Base-by-base conservation (phyloP, 2,888 invertebrate genomes). In the Brachypalpus laphriformis region DNA sequence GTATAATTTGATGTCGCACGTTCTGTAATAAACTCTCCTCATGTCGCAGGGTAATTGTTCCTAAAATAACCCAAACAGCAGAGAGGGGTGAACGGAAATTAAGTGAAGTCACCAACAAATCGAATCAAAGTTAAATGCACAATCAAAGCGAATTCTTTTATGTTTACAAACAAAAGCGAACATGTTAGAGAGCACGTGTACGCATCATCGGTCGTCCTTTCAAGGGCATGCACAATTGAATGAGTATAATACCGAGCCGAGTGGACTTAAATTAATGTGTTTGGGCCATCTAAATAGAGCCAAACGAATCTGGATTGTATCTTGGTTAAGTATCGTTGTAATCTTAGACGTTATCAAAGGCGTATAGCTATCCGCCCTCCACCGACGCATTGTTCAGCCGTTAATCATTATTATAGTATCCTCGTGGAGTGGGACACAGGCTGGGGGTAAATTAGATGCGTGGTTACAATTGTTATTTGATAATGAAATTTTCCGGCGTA, bases 261-360 rank as follows among this genome's bases (percentile, higher is more conserved):
- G 51, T n/a, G 51, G 28, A 28, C 22, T 18, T 20, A 47, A 47
- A 47, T 47, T 47, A 47, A 47, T 20, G 14, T n/a, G 14, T 6
- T 51, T n/a, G 0, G 25, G 14, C 7, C 22, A 49, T 45, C 5
- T 16, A 3, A 22, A 49, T 49, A 5, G 25, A n/a, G 25, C 51
- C 14, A 51, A 51, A 51, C 9, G 25, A 8, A 51, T 25, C 25
- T 9, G 1, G n/a, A 25, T 51, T 51, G 49, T 51, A 51, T 57
- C 34, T 16, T 11, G 1, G 34, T 57, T 25, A 25, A 25, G 40
- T 37, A 18, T 57, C 20, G 11, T 34, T 14, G 18, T 57, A 57
- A 57, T 57, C 56, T 37, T 4, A 57, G 37, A 57, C 34, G 3
- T 14, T 51, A 51, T 51, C 37, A 57, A 57, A 57, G 31, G 34